These are phyloP conservation scores for Siderastrea radians DNA, from an alignment of 92 coral and sea anemone species.

Conservation along the genomic window DNA sequence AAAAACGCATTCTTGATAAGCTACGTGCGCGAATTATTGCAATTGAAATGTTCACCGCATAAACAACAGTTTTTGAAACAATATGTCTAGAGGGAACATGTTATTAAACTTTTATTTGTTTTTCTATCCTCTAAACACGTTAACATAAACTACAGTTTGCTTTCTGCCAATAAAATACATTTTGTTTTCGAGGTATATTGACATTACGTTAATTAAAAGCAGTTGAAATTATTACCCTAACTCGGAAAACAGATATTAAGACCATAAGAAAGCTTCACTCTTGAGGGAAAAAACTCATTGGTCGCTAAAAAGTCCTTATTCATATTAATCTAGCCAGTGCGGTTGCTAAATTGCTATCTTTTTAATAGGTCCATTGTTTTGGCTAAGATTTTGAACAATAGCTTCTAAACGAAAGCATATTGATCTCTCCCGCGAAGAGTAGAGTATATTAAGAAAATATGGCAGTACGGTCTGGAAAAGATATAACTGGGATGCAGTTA, in stretches of 20 bases:
- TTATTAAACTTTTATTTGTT: conserved; percentile 28
- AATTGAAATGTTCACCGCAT: neutral
- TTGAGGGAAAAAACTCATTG: neutral
- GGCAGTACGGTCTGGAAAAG: neutral
- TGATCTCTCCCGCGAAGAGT: conserved; percentile 23
- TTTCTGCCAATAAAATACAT: conserved; percentile 13
- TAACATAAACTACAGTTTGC: neutral
- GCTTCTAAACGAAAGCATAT: conserved; percentile 4
- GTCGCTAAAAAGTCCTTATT: conserved; percentile 10
- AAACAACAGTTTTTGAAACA: conserved; percentile 1
- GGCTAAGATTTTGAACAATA: conserved; percentile 22
- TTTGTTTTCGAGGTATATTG: neutral
- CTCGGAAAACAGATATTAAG: neutral
- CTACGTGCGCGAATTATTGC: neutral
- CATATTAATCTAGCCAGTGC: neutral
- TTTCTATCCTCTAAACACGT: neutral
- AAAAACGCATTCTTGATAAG: neutral
- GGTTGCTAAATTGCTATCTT: neutral
- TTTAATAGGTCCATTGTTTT: neutral
- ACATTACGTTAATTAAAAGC: neutral
- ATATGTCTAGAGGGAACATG: neutral
- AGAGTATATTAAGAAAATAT: conserved; percentile 7
- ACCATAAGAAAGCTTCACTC: neutral
- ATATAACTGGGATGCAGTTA: neutral
- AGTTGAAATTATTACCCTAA: neutral